phyloP scores from a whole-genome alignment of 1,140 invertebrate species.

The Zaprionus ornatus region DNA sequence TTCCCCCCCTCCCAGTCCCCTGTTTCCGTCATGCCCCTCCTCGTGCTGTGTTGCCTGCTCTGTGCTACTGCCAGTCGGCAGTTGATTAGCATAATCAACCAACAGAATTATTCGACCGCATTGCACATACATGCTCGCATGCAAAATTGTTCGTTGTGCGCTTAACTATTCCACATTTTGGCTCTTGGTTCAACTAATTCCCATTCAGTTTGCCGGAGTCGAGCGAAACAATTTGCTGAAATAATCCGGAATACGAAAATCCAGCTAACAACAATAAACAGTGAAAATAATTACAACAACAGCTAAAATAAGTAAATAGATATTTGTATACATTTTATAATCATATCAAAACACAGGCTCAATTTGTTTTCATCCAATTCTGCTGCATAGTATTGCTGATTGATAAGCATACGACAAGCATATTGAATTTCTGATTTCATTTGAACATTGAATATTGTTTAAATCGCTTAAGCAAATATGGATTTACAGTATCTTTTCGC shows the following conservation, averaged over 20 bases:
- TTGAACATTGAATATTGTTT: neutral
- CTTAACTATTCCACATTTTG: conserved; percentile 12
- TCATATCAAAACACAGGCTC: conserved; percentile 29
- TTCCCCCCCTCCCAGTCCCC: neutral
- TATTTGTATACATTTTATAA: conserved; percentile 22
- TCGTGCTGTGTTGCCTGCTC: neutral
- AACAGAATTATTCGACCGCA: conserved; percentile 28
- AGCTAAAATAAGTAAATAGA: conserved; percentile 27
- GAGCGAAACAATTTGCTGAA: conserved; percentile 14
- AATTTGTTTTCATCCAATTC: conserved; percentile 23
- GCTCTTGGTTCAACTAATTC: conserved; percentile 8
- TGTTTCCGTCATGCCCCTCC: neutral
- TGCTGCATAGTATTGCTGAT: neutral
- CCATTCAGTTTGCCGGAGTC: conserved; percentile 11
- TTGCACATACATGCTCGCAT: conserved; percentile 18
- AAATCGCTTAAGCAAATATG: too few species aligned
- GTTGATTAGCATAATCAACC: conserved; percentile 52
- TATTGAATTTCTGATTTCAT: neutral
- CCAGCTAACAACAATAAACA: conserved; percentile 31
- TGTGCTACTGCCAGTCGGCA: conserved; percentile 10
- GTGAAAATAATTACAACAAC: conserved; percentile 21
- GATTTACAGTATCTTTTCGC: neutral
- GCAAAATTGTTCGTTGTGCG: conserved; percentile 6
- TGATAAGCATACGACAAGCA: neutral
- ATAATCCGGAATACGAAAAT: conserved; percentile 24